Evolutionary conservation across 1,140 invertebrate genomes (phyloP), one percentile per base, ranked within the genome.

Genomic region (Daktulosphaira vitifoliae): DNA sequence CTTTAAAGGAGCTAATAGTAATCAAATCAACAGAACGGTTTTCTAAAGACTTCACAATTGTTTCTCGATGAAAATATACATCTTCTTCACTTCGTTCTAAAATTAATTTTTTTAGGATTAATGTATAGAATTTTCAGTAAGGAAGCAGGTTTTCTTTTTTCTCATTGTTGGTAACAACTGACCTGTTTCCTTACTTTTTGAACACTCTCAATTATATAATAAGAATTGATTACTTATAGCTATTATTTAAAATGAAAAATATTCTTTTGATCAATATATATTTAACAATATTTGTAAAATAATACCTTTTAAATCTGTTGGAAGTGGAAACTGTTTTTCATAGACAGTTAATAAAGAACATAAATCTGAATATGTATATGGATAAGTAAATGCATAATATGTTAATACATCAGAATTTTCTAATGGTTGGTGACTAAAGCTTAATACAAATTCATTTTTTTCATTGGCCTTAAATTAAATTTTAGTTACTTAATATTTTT

Each of bases 361-460:
- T 48, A 90, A 77, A 71, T 95, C 90, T 0, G 80, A 78, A 72
- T 92, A 94, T 0, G 89, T 87, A 77, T 85, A 94, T 18, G 92
- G 92, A 76, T 89, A 95, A 25, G 90, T 92, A 74, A 95, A 96
- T 1, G 91, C 90, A 79, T 95, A 90, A 76, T 91, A 94, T 20
- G 84, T 86, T 13, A 84, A 82, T 3, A 85, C 83, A 70, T 84
- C 83, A 22, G 76, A 71, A 73, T 88, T 85, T 68, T 89, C 86
- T 29, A 84, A 80, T 29, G 88, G 85, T 15, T 81, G 78, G 72
- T 87, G 88, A 69, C 82, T 84, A 74, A 93, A 95, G 51, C 83
- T 87, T 74, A 92, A 93, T 67, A 84, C 81, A 68, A 39, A 52
- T 42, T 53, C 49, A 33, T 48, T 22, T 7, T 62, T 62, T 13